Evolutionary conservation across 2,888 invertebrate species (phyloP).

Genomic region (Caenorhabditis sp.): DNA sequence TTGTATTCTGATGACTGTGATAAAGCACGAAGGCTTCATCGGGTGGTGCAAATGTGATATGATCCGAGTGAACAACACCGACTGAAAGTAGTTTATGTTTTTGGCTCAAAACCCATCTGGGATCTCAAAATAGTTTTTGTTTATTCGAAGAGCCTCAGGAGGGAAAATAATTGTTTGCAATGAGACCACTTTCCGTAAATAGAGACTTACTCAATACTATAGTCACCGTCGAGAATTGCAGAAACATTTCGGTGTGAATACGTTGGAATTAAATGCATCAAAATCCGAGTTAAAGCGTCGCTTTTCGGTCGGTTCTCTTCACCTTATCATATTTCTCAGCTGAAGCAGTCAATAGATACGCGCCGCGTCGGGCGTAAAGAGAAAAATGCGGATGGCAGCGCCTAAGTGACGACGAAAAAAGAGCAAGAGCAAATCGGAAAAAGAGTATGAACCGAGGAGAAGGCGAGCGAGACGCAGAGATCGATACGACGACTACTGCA

Average conservation of each 20-base stretch:
- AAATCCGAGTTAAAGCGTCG: neutral
- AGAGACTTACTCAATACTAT: conserved; percentile 29
- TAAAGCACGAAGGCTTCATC: conserved; percentile 55
- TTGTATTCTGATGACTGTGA: conserved; percentile 61
- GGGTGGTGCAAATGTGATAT: conserved; percentile 57
- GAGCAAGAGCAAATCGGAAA: conserved; percentile 59
- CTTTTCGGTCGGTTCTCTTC: conserved; percentile 10
- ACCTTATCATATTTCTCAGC: conserved; percentile 22
- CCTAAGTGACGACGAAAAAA: conserved; percentile 49
- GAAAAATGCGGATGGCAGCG: conserved; percentile 46
- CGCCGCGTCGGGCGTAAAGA: conserved; percentile 2
- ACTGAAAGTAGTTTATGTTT: conserved; percentile 15
- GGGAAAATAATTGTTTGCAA: conserved; percentile 6
- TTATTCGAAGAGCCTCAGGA: neutral
- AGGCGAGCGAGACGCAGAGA: conserved; percentile 33
- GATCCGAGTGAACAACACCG: conserved; percentile 17
- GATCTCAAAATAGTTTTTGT: neutral
- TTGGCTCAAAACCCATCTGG: neutral
- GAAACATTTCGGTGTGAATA: neutral
- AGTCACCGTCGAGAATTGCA: conserved; percentile 9
- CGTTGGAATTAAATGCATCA: conserved; percentile 13
- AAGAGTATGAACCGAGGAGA: conserved; percentile 40
- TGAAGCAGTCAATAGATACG: conserved; percentile 14
- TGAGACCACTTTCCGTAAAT: conserved; percentile 16
- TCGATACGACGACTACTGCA: conserved; percentile 54